Percentiles rank a stretch among this genome's conserved stretches.
These are phyloP conservation scores for Limenitis camilla DNA, from an alignment of 2,888 invertebrate genomes.

Conservation along the genomic window DNA sequence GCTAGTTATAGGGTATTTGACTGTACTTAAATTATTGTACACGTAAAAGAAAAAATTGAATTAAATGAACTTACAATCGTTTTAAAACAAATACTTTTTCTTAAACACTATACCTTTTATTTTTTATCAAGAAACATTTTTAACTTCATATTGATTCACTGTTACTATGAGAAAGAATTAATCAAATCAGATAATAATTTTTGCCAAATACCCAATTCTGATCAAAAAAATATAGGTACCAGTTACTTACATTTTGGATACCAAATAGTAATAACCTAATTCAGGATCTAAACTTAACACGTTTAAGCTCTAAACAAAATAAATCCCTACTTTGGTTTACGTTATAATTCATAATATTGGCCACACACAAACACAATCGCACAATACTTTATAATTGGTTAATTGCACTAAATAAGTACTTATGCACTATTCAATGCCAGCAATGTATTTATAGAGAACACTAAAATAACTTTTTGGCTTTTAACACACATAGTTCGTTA, in stretches of 20 bases:
- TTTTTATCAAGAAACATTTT: no score
- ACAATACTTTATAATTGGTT: slow-evolving; percentile 52
- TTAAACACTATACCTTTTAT: no score
- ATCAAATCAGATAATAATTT: not conserved
- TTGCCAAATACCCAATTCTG: slow-evolving; percentile 2
- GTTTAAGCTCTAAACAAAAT: slow-evolving; percentile 17
- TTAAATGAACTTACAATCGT: no score
- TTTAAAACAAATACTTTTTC: no score
- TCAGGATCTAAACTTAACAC: not conserved
- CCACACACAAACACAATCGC: no score
- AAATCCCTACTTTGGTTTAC: slow-evolving; percentile 46
- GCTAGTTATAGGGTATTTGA: slow-evolving; percentile 8
- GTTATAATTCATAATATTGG: no score
- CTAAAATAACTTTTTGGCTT: slow-evolving; percentile 2
- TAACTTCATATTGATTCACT: no score
- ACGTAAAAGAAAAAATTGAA: no score
- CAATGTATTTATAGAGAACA: slow-evolving; percentile 1
- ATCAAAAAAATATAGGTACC: slow-evolving; percentile 3
- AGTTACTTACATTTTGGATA: slow-evolving; percentile 25
- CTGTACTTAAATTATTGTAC: slow-evolving; percentile 2
- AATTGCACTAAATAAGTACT: slow-evolving; percentile 8
- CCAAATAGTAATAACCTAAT: slow-evolving; percentile 23
- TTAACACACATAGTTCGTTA: not conserved
- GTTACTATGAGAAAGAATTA: no score
- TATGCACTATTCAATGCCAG: slow-evolving; percentile 7